Base-by-base conservation (phyloP, 2,888 invertebrate genomes). In the Endomychus coccineus region DNA sequence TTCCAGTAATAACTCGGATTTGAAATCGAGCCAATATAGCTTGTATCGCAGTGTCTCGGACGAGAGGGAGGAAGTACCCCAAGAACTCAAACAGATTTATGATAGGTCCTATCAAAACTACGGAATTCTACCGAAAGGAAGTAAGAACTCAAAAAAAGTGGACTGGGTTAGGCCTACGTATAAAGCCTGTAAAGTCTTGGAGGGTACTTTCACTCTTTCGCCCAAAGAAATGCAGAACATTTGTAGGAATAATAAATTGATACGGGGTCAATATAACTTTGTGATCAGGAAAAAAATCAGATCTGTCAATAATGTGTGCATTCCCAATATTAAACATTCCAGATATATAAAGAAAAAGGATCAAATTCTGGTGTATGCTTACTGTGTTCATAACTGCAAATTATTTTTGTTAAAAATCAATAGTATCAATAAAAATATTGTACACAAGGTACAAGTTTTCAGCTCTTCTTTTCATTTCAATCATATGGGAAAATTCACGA, bases 401-500 rank as follows among this genome's bases (percentile, higher is more conserved):
- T n/a, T n/a, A n/a, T n/a, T n/a, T n/a, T n/a, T n/a, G n/a, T n/a
- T n/a, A n/a, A n/a, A n/a, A n/a, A n/a, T n/a, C n/a, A n/a, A n/a
- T n/a, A n/a, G n/a, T n/a, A n/a, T n/a, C n/a, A n/a, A n/a, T n/a
- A n/a, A n/a, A n/a, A n/a, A n/a, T n/a, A 3, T 3, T 13, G 27
- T 9, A 3, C 30, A 30, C 9, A 3, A 3, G 2, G 15, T 15
- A n/a, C 3, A 12, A 4, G 17, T 30, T 4, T 19, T 14, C 17
- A 30, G 30, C 16, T 17, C 30, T 4, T 16, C 17, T 4, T 17
- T 30, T 4, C 9, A 30, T 11, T 30, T 16, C 19, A 30, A 30
- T 10, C 30, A 30, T 16, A n/a, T 30, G n/a, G n/a, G 3, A 11
- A 30, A 16, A 30, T 4, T 30, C 3, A 17, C 30, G 9, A 2